Evolutionary conservation across 1,140 invertebrate genomes (phyloP).

Genomic region (Diachasma alloeum): DNA sequence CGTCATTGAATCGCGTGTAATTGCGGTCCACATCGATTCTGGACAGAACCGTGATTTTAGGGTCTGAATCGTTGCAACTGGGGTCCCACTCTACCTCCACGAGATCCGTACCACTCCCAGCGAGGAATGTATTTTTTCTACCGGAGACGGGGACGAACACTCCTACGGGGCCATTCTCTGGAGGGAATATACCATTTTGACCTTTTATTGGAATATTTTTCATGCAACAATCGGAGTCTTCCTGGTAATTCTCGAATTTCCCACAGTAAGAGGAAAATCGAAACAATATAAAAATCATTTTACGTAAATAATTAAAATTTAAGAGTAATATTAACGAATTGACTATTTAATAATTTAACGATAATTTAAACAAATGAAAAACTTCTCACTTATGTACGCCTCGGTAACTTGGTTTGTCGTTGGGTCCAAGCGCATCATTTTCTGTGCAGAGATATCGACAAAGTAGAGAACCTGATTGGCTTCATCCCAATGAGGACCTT

Average conservation of each 20-base stretch:
- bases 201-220: too few relatives aligned
- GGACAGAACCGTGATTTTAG: slow-evolving; percentile 62
- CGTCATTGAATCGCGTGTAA: slow-evolving; percentile 84
- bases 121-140: slow-evolving; percentile 69
- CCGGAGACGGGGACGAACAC: slow-evolving; percentile 77
- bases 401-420: background rate
- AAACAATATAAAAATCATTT: too few relatives aligned
- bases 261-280: too few relatives aligned
- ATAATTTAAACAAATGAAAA: background rate
- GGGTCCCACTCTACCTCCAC: slow-evolving; percentile 76
- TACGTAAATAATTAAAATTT: too few relatives aligned
- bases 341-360: background rate
- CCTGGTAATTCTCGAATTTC: too few relatives aligned
- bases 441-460: background rate
- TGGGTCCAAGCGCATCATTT: background rate
- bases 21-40: slow-evolving; percentile 70
- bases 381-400: slow-evolving; percentile 14
- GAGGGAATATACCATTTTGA: too few relatives aligned
- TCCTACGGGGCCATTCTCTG: slow-evolving; percentile 65
- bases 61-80: slow-evolving; percentile 59
- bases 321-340: slow-evolving; percentile 33
- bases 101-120: slow-evolving; percentile 71
- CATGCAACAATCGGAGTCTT: too few relatives aligned
- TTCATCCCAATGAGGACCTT: slow-evolving; percentile 77
- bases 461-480: slow-evolving; percentile 56